Conservation (phyloP, 92 coral and sea anemone genomes). For the Porites evermanni region DNA sequence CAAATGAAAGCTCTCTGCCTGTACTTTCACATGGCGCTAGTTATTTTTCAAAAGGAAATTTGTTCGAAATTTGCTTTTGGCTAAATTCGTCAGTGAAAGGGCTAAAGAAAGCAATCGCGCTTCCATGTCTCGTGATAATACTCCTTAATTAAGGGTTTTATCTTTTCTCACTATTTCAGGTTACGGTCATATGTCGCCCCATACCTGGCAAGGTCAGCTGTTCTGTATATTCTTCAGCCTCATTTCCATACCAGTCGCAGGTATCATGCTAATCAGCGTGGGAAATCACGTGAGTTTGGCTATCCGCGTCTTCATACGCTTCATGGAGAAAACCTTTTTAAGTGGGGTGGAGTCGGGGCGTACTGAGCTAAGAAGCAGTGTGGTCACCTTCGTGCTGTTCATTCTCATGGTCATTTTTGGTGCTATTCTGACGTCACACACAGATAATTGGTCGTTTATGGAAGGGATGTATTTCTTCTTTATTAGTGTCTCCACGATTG, state of each 20-base stretch:
- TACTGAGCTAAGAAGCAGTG: constrained; percentile 80
- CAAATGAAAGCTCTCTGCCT: no score
- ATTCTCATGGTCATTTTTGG: constrained; percentile 88
- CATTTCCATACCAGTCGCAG: constrained; percentile 91
- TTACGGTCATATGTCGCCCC: constrained; percentile 94
- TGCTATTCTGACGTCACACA: constrained; percentile 86
- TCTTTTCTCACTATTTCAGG: constrained; percentile 61
- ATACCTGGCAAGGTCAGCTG: constrained; percentile 87
- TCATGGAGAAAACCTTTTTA: constrained; percentile 73
- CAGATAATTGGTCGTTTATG: constrained; percentile 92
- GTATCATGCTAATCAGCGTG: constrained; percentile 90
- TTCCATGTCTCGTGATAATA: not conserved
- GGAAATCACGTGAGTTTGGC: constrained; percentile 89
- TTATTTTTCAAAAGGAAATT: no score
- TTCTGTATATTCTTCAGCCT: constrained; percentile 91
- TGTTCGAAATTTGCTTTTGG: no score
- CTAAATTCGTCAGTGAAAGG: not conserved
- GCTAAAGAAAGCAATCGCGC: not conserved
- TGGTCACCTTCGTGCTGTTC: constrained; percentile 85
- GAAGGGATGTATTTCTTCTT: constrained; percentile 94
- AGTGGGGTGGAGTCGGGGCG: constrained; percentile 74
- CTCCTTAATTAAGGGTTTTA: not conserved
- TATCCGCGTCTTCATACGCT: constrained; percentile 71
- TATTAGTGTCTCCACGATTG: constrained; percentile 94
- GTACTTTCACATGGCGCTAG: no score